phyloP scores from a whole-genome alignment of 1,140 invertebrate genomes.

The Palaemon carinicauda region DNA sequence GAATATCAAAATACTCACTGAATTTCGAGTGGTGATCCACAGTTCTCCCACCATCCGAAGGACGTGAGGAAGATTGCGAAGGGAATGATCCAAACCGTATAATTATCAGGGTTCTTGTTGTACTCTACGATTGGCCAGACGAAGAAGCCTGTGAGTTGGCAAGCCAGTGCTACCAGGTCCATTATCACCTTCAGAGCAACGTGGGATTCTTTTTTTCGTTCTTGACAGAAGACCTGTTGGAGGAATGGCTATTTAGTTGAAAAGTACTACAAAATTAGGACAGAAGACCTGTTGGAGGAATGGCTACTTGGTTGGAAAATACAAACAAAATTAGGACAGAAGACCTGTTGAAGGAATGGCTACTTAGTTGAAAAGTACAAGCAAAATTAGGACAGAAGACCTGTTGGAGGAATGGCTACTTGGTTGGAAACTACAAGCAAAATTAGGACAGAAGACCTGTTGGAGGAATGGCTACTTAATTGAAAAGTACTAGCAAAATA shows the following conservation, averaged over 20 bases:
- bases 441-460: no score
- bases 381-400: no score
- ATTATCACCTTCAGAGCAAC: conserved; percentile 81
- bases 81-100: conserved; percentile 81
- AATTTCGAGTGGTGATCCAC: conserved; percentile 83
- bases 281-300: neutral
- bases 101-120: conserved; percentile 64
- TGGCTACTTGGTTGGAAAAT: no score
- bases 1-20: no score
- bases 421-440: no score
- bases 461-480: no score
- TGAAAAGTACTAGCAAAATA: no score
- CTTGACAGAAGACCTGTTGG: conserved; percentile 78
- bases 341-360: no score
- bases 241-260: conserved; percentile 50
- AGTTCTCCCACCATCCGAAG: conserved; percentile 97
- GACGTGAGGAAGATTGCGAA: conserved; percentile 84
- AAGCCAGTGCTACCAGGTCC: conserved; percentile 81
- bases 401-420: no score
- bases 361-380: no score
- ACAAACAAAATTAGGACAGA: no score
- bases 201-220: conserved; percentile 81
- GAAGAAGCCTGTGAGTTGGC: conserved; percentile 87
- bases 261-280: no score
- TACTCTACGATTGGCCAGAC: conserved; percentile 80